Evolutionary conservation across 2,797 vertebrate genomes (phyloP).

Genomic region (Smutsia gigantea): DNA sequence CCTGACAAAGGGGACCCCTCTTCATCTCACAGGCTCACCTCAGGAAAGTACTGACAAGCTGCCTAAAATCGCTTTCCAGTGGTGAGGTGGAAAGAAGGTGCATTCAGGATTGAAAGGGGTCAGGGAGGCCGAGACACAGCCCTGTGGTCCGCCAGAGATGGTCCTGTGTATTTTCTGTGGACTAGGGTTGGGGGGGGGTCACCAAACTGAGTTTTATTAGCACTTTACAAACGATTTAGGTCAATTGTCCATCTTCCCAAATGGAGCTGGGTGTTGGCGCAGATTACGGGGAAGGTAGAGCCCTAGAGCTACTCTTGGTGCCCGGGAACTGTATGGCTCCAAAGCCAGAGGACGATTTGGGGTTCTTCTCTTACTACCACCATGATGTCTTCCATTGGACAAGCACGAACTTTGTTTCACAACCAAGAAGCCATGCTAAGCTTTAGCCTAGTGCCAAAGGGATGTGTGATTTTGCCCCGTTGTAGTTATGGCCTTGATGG

Average conservation of each 20-base stretch:
- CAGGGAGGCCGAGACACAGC: neutral
- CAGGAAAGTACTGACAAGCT: neutral
- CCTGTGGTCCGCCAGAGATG: neutral
- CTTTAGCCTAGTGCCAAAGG: neutral
- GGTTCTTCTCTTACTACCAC: neutral
- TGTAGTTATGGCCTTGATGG: neutral
- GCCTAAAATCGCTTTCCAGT: neutral
- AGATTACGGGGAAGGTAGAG: neutral
- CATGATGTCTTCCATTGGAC: neutral
- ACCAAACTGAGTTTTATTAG: accelerated
- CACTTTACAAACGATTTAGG: neutral
- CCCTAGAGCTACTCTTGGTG: too few species aligned
- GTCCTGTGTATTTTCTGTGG: neutral
- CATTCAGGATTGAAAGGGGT: neutral
- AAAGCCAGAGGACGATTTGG: neutral
- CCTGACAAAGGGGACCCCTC: neutral
- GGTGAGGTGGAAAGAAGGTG: accelerated
- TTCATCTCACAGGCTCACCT: neutral
- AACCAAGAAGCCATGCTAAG: neutral
- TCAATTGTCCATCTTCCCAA: neutral
- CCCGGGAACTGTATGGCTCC: neutral
- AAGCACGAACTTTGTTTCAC: accelerated
- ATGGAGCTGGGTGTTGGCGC: neutral
- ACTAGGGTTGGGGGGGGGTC: too few species aligned
- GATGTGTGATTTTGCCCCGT: neutral